These are phyloP conservation scores for Pheosia gnoma DNA, from an alignment of 2,888 invertebrate species.

Conservation along the genomic window DNA sequence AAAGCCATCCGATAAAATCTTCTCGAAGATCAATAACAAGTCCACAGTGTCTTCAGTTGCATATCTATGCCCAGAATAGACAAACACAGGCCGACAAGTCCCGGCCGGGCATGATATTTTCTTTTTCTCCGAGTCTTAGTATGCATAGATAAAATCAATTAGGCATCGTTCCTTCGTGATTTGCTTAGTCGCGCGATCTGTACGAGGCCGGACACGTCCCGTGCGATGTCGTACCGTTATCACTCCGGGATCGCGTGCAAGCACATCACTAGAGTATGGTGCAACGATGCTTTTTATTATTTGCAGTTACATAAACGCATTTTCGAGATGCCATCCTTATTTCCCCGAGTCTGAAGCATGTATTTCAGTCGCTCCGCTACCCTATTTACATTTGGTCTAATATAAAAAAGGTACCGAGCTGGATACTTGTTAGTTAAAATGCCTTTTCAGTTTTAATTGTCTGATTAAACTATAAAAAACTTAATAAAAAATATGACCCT, in stretches of 20 bases:
- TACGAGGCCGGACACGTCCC: constrained; percentile 53
- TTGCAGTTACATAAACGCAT: no score
- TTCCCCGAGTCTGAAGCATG: no score
- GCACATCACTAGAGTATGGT: constrained; percentile 41
- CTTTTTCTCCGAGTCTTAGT: constrained; percentile 33
- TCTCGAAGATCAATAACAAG: no score
- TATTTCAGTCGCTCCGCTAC: no score
- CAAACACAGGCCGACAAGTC: not conserved
- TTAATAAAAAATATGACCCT: no score
- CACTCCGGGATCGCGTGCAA: constrained; percentile 50
- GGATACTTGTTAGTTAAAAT: no score
- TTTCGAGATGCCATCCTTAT: no score
- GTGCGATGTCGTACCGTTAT: constrained; percentile 62
- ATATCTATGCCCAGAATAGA: not conserved
- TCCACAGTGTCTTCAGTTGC: not conserved
- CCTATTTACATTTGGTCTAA: no score
- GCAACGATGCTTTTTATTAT: constrained; percentile 1
- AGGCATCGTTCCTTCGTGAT: constrained; percentile 59
- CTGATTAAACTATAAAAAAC: no score
- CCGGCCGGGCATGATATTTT: constrained; percentile 10
- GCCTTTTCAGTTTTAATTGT: no score
- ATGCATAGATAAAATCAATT: constrained; percentile 72
- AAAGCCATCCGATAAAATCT: no score
- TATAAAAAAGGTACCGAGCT: no score
- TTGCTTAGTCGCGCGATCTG: constrained; percentile 59